A percentile compares a stretch with the other conserved stretches of the same genome.
Conservation (phyloP, 2,113 vertebrate genomes). For the crab-eating macaque (Macaca fascicularis) region DNA sequence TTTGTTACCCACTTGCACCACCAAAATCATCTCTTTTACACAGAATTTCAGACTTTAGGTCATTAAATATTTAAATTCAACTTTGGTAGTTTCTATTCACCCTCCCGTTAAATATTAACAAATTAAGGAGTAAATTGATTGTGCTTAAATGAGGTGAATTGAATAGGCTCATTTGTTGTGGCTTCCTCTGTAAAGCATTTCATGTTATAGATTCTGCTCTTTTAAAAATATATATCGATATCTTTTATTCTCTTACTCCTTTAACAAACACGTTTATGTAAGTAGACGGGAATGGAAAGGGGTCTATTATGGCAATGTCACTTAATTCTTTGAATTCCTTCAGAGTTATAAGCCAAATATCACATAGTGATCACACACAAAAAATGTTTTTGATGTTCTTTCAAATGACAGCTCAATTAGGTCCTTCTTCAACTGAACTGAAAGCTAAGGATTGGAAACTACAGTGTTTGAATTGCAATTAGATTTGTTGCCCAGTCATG, state of each 20-base stretch:
- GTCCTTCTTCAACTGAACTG: neutral
- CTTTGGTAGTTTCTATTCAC: neutral
- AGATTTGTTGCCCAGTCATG: neutral
- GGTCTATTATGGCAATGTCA: neutral
- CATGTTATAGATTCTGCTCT: neutral
- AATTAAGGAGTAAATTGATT: neutral
- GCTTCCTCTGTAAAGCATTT: neutral
- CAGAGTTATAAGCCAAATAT: neutral
- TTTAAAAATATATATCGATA: neutral
- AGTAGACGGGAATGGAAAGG: neutral
- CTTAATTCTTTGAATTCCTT: neutral
- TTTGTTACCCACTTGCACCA: neutral
- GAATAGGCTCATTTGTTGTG: neutral
- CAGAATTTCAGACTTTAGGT: neutral
- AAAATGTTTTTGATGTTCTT: neutral
- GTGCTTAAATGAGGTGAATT: neutral
- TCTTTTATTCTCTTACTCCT: neutral
- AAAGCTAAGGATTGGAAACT: neutral
- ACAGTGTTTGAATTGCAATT: neutral
- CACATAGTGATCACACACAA: neutral
- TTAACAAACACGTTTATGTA: neutral
- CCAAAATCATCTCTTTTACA: neutral
- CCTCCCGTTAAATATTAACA: neutral
- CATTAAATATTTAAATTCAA: neutral
- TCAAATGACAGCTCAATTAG: neutral